Conservation (phyloP, 2,797 vertebrate species). For the Pelobates cultripes region DNA sequence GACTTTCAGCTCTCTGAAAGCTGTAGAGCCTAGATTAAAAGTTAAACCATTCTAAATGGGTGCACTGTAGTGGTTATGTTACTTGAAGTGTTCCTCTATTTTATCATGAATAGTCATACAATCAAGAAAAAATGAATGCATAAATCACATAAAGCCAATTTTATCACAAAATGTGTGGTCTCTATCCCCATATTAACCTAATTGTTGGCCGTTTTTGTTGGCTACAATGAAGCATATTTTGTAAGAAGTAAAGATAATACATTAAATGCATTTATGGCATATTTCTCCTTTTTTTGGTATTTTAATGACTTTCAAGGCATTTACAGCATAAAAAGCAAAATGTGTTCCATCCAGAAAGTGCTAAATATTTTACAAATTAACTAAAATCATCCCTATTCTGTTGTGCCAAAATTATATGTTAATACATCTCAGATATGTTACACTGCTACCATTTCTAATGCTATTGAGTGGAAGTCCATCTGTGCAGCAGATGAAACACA, state of each 20-base stretch:
- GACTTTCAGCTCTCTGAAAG: no score
- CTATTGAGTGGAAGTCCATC: conserved; percentile 47
- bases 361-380: conserved; percentile 37
- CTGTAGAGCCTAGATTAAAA: no score
- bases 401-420: conserved; percentile 22
- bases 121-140: no score
- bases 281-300: not conserved
- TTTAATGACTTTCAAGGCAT: not conserved
- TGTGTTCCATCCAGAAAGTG: conserved; percentile 12
- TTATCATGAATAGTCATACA: no score
- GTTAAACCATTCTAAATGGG: no score
- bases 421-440: conserved; percentile 48
- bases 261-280: not conserved
- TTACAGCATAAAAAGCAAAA: conserved; percentile 5
- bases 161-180: conserved; percentile 2
- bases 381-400: conserved; percentile 31
- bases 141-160: no score
- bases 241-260: not conserved
- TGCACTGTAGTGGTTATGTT: no score
- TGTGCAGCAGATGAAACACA: conserved; percentile 50
- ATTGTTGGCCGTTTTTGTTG: not conserved
- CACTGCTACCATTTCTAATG: conserved; percentile 44
- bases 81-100: no score
- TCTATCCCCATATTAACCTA: not conserved
- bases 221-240: not conserved